Evolutionary conservation across 2,888 invertebrate species (phyloP).

Genomic region (Unio delphinus): DNA sequence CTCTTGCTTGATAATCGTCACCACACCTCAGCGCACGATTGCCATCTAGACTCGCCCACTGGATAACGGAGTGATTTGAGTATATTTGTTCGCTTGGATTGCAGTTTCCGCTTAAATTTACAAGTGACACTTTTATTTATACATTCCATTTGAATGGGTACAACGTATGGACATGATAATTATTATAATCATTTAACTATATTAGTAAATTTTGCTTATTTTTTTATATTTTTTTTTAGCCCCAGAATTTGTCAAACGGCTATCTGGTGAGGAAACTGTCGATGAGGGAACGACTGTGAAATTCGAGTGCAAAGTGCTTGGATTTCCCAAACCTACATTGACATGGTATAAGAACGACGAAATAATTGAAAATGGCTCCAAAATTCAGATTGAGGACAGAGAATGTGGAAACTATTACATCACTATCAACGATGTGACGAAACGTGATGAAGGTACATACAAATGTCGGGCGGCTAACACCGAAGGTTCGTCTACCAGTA

Average conservation of each 20-base stretch:
- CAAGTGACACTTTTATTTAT: no score
- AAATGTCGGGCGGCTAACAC: conserved; percentile 54
- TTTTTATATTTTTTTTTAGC: conserved; percentile 36
- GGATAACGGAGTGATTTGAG: no score
- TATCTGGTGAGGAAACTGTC: conserved; percentile 52
- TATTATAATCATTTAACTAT: neutral
- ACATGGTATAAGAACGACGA: conserved; percentile 57
- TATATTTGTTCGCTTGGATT: no score
- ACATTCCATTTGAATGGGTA: no score
- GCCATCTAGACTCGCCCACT: no score
- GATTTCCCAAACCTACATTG: conserved; percentile 53
- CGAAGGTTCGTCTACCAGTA: conserved; percentile 58
- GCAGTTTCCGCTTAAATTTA: no score
- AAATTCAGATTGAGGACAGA: conserved; percentile 37
- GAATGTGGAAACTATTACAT: conserved; percentile 48
- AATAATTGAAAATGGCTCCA: conserved; percentile 36
- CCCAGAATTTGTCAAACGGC: conserved; percentile 52
- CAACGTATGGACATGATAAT: neutral
- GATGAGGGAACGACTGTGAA: conserved; percentile 49
- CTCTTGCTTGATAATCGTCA: no score
- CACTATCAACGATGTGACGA: conserved; percentile 47
- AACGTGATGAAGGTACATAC: conserved; percentile 60
- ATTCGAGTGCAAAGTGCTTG: conserved; percentile 52
- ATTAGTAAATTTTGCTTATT: neutral
- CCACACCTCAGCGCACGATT: no score